Percentiles rank a stretch among this genome's conserved stretches.
Conservation (phyloP, 1,140 invertebrate species). For the Brachionus paranguensis region DNA sequence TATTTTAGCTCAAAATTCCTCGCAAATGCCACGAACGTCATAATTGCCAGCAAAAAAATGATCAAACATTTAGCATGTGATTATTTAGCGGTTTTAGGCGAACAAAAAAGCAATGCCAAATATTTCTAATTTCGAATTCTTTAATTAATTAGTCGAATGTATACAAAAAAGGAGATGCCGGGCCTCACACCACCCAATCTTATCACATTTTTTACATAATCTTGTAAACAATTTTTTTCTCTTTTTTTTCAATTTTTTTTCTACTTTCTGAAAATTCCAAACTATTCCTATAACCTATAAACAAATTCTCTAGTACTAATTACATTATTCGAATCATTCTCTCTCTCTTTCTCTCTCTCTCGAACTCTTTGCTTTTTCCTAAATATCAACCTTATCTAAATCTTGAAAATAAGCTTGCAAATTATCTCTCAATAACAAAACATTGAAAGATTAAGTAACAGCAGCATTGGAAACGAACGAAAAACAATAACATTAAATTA, state of each 20-base stretch:
- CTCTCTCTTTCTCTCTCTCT: neutral
- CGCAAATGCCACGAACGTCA: neutral
- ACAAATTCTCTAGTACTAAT: constrained; percentile 29
- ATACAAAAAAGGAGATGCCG: neutral
- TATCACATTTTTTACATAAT: constrained; percentile 18
- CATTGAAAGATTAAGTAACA: constrained; percentile 35
- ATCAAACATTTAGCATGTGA: constrained; percentile 20
- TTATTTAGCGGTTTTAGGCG: constrained; percentile 12
- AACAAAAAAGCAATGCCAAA: neutral
- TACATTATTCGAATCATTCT: constrained; percentile 22
- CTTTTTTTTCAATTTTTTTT: neutral
- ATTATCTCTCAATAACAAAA: constrained; percentile 12
- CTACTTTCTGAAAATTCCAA: neutral
- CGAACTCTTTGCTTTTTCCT: neutral
- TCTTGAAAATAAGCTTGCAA: constrained; percentile 35
- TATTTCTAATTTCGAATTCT: constrained; percentile 5
- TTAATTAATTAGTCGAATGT: constrained; percentile 21
- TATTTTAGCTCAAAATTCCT: neutral
- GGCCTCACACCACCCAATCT: neutral
- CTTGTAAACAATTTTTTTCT: neutral
- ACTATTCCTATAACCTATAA: constrained; percentile 16
- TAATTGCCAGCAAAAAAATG: neutral
- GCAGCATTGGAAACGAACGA: neutral
- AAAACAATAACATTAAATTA: constrained; percentile 5
- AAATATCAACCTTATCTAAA: constrained; percentile 37